phyloP scores from a whole-genome alignment of 1,140 invertebrate genomes.

The Neocloeon triangulifer region DNA sequence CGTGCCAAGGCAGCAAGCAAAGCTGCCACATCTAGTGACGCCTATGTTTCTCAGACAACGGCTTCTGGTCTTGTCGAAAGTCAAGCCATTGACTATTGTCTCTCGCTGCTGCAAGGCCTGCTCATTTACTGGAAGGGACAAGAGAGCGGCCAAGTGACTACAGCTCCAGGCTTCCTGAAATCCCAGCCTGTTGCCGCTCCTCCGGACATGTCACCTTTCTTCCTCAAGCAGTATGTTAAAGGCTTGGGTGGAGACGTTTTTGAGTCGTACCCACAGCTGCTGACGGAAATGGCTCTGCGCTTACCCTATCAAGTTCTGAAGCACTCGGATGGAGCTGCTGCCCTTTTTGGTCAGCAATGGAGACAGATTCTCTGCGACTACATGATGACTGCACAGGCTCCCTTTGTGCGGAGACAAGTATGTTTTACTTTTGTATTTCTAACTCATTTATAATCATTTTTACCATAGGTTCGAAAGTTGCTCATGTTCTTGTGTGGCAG shows the following conservation, averaged over 20 bases:
- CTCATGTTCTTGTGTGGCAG: conserved; percentile 83
- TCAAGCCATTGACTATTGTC: conserved; percentile 60
- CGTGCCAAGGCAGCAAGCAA: conserved; percentile 34
- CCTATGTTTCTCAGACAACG: conserved; percentile 47
- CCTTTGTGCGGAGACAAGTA: conserved; percentile 45
- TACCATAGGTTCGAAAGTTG: conserved; percentile 65
- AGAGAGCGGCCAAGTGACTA: conserved; percentile 22
- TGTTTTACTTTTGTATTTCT: neutral
- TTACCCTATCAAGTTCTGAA: conserved; percentile 85
- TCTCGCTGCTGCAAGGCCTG: conserved; percentile 52
- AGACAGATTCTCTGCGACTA: conserved; percentile 77
- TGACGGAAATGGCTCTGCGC: conserved; percentile 85
- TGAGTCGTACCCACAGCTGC: conserved; percentile 72
- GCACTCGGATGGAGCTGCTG: conserved; percentile 31
- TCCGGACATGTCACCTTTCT: conserved; percentile 90
- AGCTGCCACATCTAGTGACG: conserved; percentile 29
- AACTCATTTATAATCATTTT: neutral
- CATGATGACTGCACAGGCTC: conserved; percentile 79
- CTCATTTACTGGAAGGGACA: conserved; percentile 61
- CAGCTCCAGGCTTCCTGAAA: conserved; percentile 41
- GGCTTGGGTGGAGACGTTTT: conserved; percentile 80
- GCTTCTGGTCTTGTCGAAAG: conserved; percentile 54
- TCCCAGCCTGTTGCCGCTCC: conserved; percentile 65
- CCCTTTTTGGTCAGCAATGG: conserved; percentile 33
- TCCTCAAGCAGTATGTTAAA: conserved; percentile 80